phyloP scores from a whole-genome alignment of 2,113 vertebrate species.

The Oncorhynchus gorbuscha region DNA sequence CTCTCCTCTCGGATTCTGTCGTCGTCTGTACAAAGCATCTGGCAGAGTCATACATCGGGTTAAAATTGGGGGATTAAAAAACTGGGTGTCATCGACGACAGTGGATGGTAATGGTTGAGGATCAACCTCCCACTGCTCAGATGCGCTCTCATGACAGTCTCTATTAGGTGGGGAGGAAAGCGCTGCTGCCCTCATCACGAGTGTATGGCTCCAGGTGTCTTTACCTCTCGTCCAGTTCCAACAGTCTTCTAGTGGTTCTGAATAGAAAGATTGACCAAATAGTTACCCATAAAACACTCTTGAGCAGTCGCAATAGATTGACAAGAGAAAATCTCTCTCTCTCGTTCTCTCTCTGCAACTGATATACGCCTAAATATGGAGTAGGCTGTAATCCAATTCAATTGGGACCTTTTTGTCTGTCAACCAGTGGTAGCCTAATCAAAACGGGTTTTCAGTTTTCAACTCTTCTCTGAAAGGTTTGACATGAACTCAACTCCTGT shows the following conservation, averaged over 20 bases:
- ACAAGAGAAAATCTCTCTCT: background rate
- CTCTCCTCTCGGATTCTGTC: background rate
- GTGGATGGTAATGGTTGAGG: background rate
- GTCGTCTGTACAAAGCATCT: constrained; percentile 23
- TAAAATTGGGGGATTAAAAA: background rate
- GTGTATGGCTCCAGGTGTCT: background rate
- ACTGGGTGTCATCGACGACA: background rate
- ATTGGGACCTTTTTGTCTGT: background rate
- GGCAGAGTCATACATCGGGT: constrained; percentile 27
- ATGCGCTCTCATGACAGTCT: background rate
- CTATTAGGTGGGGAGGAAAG: background rate
- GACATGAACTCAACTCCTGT: background rate
- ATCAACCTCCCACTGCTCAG: background rate
- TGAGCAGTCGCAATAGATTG: background rate
- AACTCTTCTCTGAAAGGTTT: background rate
- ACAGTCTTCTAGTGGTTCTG: background rate
- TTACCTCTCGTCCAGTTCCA: background rate
- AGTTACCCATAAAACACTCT: too few species aligned
- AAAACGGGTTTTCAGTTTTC: background rate
- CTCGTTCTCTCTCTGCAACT: background rate
- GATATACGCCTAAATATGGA: background rate
- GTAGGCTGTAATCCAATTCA: background rate
- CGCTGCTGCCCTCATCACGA: background rate
- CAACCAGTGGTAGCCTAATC: background rate
- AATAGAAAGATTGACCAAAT: too few species aligned